Percentiles rank a stretch among this genome's conserved stretches.
Evolutionary conservation across 2,888 invertebrate species (phyloP).

Genomic region (Synanthedon tipuliformis): DNA sequence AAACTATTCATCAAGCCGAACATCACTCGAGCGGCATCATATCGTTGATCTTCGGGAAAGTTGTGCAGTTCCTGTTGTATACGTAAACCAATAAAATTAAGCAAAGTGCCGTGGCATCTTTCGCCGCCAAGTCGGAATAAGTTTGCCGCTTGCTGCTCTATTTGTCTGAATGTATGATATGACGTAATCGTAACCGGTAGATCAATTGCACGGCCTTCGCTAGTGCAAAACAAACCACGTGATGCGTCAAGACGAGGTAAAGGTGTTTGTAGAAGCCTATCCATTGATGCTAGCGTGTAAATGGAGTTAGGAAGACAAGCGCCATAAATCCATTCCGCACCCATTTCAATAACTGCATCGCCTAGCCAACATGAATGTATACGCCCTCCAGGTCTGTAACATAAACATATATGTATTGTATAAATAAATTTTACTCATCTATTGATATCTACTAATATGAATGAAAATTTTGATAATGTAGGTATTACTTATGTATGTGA

Average conservation of each 20-base stretch:
- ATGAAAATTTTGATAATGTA: background rate
- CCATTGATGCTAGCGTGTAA: slow-evolving; percentile 77
- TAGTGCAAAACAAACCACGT: slow-evolving; percentile 75
- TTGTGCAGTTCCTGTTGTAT: slow-evolving; percentile 77
- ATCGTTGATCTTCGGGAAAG: slow-evolving; percentile 77
- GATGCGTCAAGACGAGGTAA: slow-evolving; percentile 63
- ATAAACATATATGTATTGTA: no score
- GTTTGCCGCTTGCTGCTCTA: slow-evolving; percentile 75
- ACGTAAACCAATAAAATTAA: slow-evolving; percentile 74
- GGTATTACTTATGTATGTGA: background rate
- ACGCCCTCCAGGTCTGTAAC: slow-evolving; percentile 77
- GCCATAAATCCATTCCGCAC: slow-evolving; percentile 79
- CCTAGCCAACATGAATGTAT: slow-evolving; percentile 84
- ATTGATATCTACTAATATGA: no score
- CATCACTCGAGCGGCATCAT: slow-evolving; percentile 76
- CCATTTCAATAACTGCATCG: slow-evolving; percentile 81
- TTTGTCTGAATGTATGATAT: slow-evolving; percentile 75
- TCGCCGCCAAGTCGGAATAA: slow-evolving; percentile 75
- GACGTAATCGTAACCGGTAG: slow-evolving; percentile 73
- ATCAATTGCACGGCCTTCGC: slow-evolving; percentile 77
- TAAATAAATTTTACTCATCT: no score
- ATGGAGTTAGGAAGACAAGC: slow-evolving; percentile 79
- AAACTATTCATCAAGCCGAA: slow-evolving; percentile 75
- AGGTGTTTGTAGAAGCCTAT: slow-evolving; percentile 74
- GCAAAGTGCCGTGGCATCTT: slow-evolving; percentile 72